These are phyloP conservation scores for Albula goreensis DNA, from an alignment of 2,113 vertebrate genomes.

Conservation along the genomic window DNA sequence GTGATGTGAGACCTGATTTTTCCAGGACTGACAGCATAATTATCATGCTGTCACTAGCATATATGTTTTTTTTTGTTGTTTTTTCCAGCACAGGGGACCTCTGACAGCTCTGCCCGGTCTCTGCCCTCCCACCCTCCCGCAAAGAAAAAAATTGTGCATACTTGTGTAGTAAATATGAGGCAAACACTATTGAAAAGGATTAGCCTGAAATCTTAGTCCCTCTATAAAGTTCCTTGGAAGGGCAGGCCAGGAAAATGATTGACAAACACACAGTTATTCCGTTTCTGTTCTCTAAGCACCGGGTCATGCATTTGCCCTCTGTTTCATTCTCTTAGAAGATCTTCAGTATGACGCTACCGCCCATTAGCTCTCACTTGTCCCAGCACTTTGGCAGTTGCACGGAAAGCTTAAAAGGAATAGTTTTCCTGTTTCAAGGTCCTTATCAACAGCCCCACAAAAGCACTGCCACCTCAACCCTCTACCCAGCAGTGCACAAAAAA, in stretches of 20 bases:
- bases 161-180: neutral
- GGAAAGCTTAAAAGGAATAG: constrained; percentile 59
- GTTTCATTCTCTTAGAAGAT: constrained; percentile 18
- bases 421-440: constrained; percentile 65
- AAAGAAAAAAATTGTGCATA: too few relatives aligned
- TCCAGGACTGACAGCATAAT: too few relatives aligned
- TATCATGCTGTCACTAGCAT: too few relatives aligned
- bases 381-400: constrained; percentile 41
- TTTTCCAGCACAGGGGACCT: neutral
- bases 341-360: constrained; percentile 25
- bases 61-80: neutral
- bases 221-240: neutral
- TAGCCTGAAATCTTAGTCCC: neutral
- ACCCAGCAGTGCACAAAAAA: constrained; percentile 25
- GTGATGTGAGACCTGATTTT: too few relatives aligned
- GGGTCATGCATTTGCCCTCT: constrained; percentile 2
- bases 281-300: neutral
- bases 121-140: too few relatives aligned
- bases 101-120: neutral
- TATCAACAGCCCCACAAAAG: constrained; percentile 48
- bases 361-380: constrained; percentile 26
- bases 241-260: neutral
- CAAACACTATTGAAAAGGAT: neutral
- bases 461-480: constrained; percentile 27
- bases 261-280: neutral